Conservation (phyloP, 2,888 invertebrate species). For the Epirrita christyi region DNA sequence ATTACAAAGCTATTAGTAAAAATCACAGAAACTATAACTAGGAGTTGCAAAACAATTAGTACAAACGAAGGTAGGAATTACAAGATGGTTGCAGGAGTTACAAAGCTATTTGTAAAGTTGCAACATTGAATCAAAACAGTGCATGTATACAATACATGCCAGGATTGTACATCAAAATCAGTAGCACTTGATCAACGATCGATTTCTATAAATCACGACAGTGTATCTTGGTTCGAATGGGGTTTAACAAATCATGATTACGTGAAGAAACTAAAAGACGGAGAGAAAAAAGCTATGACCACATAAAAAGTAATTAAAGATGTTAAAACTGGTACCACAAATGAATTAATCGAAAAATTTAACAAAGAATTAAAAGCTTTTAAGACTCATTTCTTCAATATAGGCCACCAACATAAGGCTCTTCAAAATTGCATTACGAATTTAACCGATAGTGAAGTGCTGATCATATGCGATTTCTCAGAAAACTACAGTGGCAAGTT, state of each 20-base stretch:
- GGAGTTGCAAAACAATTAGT: no score
- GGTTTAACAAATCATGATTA: constrained; percentile 20
- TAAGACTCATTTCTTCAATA: constrained; percentile 6
- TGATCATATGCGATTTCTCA: constrained; percentile 29
- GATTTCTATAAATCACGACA: constrained; percentile 2
- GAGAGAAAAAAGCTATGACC: constrained; percentile 2
- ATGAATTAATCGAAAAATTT: constrained; percentile 6
- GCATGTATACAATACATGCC: background rate
- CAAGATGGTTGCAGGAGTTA: no score
- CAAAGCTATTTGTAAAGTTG: background rate
- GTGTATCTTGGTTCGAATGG: constrained; percentile 28
- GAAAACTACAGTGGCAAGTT: constrained; percentile 33
- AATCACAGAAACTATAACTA: no score
- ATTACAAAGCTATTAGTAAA: no score
- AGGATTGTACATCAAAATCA: background rate
- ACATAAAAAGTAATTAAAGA: constrained; percentile 7
- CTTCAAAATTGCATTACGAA: constrained; percentile 1
- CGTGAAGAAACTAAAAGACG: constrained; percentile 1
- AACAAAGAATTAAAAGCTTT: constrained; percentile 3
- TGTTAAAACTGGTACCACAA: background rate
- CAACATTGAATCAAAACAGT: constrained; percentile 1
- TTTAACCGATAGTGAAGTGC: constrained; percentile 11
- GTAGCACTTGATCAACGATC: constrained; percentile 1
- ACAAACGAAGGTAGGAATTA: no score
- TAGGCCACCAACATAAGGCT: constrained; percentile 3